Base-by-base conservation (phyloP, 2,888 invertebrate species). In the Clivina fossor region DNA sequence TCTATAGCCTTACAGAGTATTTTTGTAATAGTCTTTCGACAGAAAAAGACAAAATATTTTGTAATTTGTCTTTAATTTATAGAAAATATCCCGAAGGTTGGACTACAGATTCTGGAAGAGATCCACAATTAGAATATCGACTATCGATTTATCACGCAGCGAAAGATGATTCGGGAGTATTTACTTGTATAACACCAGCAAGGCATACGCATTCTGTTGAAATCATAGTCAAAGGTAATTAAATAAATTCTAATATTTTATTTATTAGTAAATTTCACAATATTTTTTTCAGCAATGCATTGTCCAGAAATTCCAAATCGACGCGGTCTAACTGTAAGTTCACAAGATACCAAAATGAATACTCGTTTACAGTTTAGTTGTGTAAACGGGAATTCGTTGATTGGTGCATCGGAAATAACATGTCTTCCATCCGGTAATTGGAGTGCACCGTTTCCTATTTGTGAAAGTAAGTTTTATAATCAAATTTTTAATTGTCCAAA, bases 371-470 rank as follows among this genome's bases (percentile, higher is more conserved):
- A 80, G 57, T 85, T 91, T 72, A 82, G 83, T 20, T 92, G 91
- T 68, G 82, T 85, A 9, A 88, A 90, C 65, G 90, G 90, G 2
- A 90, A 90, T 68, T 84, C 88, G 0, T 74, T 92, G 33, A 85
- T 90, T 50, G 92, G 92, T 3, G 80, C 88, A 2, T 81, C 84
- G 2, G 83, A 85, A 65, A 79, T 90, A 20, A 71, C 77, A 40
- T 92, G 92, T 70, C 74, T 88, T n/a, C 88, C 91, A 0, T 89
- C 89, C 15, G 90, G 90, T 19, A 90, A 90, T 70, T 92, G 92
- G 92, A 90, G 88, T 64, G 83, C 86, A 0, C 86, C 88, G 2
- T 76, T 89, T 58, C 91, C 91, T 4, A 84, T 88, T 37, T 91
- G 91, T 71, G 88, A 89, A 74, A 89, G 89, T 85, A 73, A 80